Conservation (phyloP, 1,140 invertebrate species). For the Druon quercuslanigerum region DNA sequence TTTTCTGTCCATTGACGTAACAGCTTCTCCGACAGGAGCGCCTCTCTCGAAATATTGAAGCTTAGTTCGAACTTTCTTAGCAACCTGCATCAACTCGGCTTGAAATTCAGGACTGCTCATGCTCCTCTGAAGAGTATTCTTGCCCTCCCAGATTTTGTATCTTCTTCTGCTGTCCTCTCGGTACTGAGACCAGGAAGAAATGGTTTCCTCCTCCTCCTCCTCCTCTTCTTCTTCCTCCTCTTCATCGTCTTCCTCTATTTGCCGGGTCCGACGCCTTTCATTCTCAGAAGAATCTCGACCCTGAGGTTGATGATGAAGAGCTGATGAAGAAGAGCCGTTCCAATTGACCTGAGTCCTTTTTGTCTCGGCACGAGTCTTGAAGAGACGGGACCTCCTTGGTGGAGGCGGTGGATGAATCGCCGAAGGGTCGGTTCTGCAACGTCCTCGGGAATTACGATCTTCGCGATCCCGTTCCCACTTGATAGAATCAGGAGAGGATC, state of each 20-base stretch:
- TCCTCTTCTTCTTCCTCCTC: not conserved
- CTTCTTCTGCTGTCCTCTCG: slow-evolving; percentile 40
- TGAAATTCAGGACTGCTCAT: slow-evolving; percentile 82
- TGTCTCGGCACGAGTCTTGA: slow-evolving; percentile 84
- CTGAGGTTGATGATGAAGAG: slow-evolving; percentile 34
- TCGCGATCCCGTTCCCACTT: slow-evolving; percentile 45
- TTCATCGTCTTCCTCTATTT: not conserved
- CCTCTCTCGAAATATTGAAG: slow-evolving; percentile 48
- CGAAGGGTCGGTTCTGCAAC: slow-evolving; percentile 17
- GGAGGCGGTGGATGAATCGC: slow-evolving; percentile 62
- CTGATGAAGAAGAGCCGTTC: slow-evolving; percentile 36
- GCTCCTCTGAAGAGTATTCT: slow-evolving; percentile 74
- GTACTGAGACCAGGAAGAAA: not conserved
- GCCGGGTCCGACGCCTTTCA: not conserved
- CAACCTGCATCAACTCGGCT: slow-evolving; percentile 81
- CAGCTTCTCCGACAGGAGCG: slow-evolving; percentile 31
- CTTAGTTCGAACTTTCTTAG: slow-evolving; percentile 78
- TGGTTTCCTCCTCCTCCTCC: slow-evolving; percentile 4
- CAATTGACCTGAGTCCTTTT: slow-evolving; percentile 73
- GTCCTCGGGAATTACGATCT: not conserved
- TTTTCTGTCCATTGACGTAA: slow-evolving; percentile 36
- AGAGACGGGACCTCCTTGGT: slow-evolving; percentile 79
- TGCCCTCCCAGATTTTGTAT: slow-evolving; percentile 53
- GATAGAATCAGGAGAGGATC: slow-evolving; percentile 59
- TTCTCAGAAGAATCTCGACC: slow-evolving; percentile 45